Percentiles rank a stretch among this genome's conserved stretches.
phyloP scores from a whole-genome alignment of 2,888 invertebrate genomes.

The Ichneumoninae sp. region DNA sequence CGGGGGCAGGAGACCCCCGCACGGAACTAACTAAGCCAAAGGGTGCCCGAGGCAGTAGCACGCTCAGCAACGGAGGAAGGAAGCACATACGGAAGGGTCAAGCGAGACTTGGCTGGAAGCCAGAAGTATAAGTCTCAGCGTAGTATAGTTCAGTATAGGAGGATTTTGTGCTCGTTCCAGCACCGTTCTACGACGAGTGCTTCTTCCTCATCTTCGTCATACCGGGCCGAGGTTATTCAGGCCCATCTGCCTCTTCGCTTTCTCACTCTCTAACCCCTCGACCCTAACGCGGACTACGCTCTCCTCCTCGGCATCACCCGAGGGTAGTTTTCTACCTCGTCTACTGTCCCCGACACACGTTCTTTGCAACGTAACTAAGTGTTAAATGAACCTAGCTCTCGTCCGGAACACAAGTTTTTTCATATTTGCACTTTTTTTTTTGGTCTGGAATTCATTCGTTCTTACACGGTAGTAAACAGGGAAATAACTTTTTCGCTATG shows the following conservation, averaged over 20 bases:
- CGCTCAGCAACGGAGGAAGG: slow-evolving; percentile 34
- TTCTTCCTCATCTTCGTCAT: slow-evolving; percentile 66
- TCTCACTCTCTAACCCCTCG: slow-evolving; percentile 44
- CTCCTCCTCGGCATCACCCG: slow-evolving; percentile 13
- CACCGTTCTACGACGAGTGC: slow-evolving; percentile 40
- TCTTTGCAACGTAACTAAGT: slow-evolving; percentile 61
- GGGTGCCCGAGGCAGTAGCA: slow-evolving; percentile 66
- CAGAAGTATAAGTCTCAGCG: slow-evolving; percentile 66
- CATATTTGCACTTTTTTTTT: slow-evolving; percentile 28
- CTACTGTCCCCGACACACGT: slow-evolving; percentile 21
- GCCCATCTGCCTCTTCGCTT: slow-evolving; percentile 48
- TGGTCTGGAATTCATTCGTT: background rate
- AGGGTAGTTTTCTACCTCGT: slow-evolving; percentile 33
- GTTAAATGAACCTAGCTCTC: slow-evolving; percentile 67
- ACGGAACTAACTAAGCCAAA: slow-evolving; percentile 75
- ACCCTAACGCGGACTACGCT: slow-evolving; percentile 36
- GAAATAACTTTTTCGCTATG: background rate
- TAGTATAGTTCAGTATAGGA: background rate
- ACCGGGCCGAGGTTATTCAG: slow-evolving; percentile 39
- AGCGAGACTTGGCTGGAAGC: slow-evolving; percentile 73
- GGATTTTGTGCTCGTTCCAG: slow-evolving; percentile 24
- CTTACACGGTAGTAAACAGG: background rate
- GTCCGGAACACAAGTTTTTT: slow-evolving; percentile 31
- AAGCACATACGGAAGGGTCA: slow-evolving; percentile 75
- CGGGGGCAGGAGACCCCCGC: slow-evolving; percentile 66